These are phyloP conservation scores for Hydrolagus affinis DNA, from an alignment of 2,113 vertebrate genomes.

Conservation along the genomic window DNA sequence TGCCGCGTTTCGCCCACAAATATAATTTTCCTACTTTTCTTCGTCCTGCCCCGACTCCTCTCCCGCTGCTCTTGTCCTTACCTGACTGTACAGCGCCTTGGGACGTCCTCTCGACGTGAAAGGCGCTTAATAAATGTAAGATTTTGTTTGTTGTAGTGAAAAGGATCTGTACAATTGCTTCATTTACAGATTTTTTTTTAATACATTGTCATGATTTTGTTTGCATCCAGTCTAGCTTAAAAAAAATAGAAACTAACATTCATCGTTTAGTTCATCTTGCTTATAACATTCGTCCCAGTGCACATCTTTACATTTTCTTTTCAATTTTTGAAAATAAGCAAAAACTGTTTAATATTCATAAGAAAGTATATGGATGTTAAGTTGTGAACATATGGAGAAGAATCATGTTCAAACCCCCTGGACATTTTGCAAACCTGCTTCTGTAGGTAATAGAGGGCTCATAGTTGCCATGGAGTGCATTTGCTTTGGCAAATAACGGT, in stretches of 20 bases:
- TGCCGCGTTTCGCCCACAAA: too few species aligned
- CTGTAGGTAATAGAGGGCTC: slow-evolving; percentile 8
- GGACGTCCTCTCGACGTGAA: too few species aligned
- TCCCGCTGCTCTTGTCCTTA: too few species aligned
- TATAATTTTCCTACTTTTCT: too few species aligned
- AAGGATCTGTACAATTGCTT: too few species aligned
- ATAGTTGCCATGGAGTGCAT: neutral
- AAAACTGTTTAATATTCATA: neutral
- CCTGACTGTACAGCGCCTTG: too few species aligned
- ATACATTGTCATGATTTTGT: neutral
- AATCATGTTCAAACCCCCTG: neutral
- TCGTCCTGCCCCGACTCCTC: too few species aligned
- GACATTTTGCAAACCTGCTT: neutral
- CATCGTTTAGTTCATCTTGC: neutral
- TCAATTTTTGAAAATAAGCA: neutral
- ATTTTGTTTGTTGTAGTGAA: too few species aligned
- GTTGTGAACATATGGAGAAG: neutral
- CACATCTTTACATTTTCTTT: neutral
- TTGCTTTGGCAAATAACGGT: slow-evolving; percentile 17
- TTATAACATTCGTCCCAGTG: neutral
- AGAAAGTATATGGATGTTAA: neutral
- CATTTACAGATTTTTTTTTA: too few species aligned
- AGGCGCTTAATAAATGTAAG: too few species aligned
- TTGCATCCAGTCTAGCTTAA: neutral
- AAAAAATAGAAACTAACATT: neutral